These are phyloP conservation scores for Cisticola juncidis DNA, from an alignment of 2,113 vertebrate species.

Conservation along the genomic window DNA sequence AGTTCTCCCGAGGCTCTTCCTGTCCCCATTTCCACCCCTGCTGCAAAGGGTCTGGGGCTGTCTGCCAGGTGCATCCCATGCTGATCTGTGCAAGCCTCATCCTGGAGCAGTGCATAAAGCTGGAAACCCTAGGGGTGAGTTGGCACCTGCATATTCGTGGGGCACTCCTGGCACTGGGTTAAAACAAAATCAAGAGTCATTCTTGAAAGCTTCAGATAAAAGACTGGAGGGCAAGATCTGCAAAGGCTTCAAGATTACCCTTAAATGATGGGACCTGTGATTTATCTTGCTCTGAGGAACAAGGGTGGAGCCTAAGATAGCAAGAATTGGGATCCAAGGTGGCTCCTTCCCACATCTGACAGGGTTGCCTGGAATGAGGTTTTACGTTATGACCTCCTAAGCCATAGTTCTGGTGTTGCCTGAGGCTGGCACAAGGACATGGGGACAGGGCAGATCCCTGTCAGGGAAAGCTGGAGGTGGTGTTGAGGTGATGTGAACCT, in stretches of 20 bases:
- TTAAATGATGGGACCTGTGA: neutral
- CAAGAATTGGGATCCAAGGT: neutral
- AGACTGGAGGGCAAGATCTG: neutral
- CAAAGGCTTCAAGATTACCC: neutral
- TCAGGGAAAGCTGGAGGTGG: neutral
- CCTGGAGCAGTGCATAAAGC: neutral
- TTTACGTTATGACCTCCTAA: neutral
- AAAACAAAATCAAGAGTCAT: neutral
- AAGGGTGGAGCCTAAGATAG: accelerated
- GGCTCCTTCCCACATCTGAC: neutral
- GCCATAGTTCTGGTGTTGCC: neutral
- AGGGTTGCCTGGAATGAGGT: neutral
- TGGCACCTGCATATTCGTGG: neutral
- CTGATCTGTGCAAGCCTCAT: neutral
- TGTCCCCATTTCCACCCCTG: neutral
- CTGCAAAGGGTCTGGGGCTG: neutral
- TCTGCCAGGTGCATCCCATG: neutral
- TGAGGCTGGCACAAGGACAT: neutral
- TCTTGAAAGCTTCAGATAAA: neutral
- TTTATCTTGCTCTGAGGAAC: neutral
- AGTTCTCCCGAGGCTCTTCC: neutral
- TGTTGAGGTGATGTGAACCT: neutral
- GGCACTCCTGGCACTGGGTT: neutral
- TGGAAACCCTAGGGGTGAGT: neutral
- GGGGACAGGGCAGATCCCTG: neutral